Conservation (phyloP, 2,113 vertebrate genomes). For the Ibidorhyncha struthersii region DNA sequence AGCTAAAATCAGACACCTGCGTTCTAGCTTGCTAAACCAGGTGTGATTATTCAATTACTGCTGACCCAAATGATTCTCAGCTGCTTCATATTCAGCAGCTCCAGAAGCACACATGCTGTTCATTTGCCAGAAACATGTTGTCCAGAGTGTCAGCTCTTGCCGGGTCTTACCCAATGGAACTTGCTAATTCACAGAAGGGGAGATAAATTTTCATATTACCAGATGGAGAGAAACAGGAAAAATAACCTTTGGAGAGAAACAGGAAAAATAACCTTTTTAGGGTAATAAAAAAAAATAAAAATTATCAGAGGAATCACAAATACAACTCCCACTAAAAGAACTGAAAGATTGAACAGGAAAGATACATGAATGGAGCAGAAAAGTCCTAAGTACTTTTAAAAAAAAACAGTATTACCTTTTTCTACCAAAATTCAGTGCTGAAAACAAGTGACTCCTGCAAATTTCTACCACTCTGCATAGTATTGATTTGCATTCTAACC, state of each 20-base stretch:
- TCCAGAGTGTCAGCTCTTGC: neutral
- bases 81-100: neutral
- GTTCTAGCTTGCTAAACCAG: neutral
- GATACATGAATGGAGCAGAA: neutral
- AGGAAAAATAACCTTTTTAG: neutral
- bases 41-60: neutral
- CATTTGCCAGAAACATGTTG: neutral
- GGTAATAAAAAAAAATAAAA: neutral
- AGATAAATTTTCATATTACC: neutral
- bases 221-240: neutral
- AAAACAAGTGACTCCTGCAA: neutral
- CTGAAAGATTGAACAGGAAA: neutral
- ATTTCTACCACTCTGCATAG: neutral
- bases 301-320: neutral
- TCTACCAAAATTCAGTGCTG: neutral
- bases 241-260: neutral
- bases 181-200: neutral
- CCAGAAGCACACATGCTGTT: neutral
- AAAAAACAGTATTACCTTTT: neutral
- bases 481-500: neutral
- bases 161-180: neutral
- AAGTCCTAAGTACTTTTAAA: neutral
- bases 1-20: neutral
- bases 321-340: neutral
- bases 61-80: neutral